Conservation (phyloP, 2,888 invertebrate genomes). For the Tetragonula carbonaria region DNA sequence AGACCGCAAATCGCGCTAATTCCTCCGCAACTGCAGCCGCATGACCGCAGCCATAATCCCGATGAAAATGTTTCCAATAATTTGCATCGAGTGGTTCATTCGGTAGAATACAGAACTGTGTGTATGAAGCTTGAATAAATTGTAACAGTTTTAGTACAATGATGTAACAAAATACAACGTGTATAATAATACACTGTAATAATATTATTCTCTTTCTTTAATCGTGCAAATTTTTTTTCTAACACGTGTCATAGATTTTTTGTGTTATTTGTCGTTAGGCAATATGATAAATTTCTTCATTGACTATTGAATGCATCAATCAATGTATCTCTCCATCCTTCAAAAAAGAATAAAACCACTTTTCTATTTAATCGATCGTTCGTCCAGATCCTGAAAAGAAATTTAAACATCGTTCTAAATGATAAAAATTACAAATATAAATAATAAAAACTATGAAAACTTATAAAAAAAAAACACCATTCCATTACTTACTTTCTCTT, state of each 20-base stretch:
- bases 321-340: not conserved
- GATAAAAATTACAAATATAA: not conserved
- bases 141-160: not conserved
- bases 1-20: constrained; percentile 25
- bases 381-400: not conserved
- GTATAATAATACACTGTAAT: too few relatives aligned
- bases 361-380: not conserved
- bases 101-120: not conserved
- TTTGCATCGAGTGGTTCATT: not conserved
- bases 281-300: not conserved
- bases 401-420: not conserved
- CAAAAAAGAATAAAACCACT: not conserved
- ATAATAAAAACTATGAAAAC: not conserved
- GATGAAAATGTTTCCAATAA: not conserved
- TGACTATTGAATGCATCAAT: not conserved
- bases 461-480: not conserved
- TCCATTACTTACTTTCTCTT: constrained; percentile 11
- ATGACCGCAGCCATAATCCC: not conserved
- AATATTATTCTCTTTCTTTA: not conserved
- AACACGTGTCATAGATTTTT: not conserved
- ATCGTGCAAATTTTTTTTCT: not conserved
- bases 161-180: not conserved
- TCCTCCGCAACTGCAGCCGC: constrained; percentile 4
- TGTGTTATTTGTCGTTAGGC: not conserved
- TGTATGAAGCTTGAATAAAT: not conserved